A percentile compares a stretch with the other conserved stretches of the same genome.
Conservation (phyloP, 1,140 invertebrate genomes). For the Phthorimaea operculella region DNA sequence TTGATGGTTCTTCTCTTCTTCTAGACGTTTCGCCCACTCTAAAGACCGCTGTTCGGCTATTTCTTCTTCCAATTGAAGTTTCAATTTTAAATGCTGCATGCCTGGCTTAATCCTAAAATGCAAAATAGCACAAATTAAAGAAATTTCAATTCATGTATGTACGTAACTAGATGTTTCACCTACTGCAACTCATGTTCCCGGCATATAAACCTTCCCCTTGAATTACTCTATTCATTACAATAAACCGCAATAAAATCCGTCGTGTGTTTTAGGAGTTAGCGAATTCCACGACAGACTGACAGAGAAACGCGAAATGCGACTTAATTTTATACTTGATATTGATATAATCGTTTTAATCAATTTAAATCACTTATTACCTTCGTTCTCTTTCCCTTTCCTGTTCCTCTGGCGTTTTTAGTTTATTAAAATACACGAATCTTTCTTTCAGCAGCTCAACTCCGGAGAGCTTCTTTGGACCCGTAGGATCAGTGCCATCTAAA, state of each 20-base stretch:
- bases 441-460: slow-evolving; percentile 71
- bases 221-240: no score
- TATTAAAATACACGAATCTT: slow-evolving; percentile 71
- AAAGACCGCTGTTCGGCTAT: slow-evolving; percentile 72
- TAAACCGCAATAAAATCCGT: no score
- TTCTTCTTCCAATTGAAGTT: slow-evolving; percentile 71
- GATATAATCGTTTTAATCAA: neutral
- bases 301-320: no score
- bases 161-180: no score
- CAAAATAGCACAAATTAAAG: slow-evolving; percentile 2
- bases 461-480: slow-evolving; percentile 44
- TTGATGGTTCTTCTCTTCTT: slow-evolving; percentile 60
- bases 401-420: slow-evolving; percentile 61
- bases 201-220: no score
- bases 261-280: no score
- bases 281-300: no score
- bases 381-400: slow-evolving; percentile 58
- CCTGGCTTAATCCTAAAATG: slow-evolving; percentile 68
- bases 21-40: slow-evolving; percentile 72
- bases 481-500: slow-evolving; percentile 49
- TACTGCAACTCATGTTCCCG: no score
- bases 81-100: slow-evolving; percentile 70
- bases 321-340: no score
- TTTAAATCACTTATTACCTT: slow-evolving; percentile 31
- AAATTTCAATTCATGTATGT: no score